Evolutionary conservation across 2,797 vertebrate genomes (phyloP).

Genomic region (Acropternis orthonyx): DNA sequence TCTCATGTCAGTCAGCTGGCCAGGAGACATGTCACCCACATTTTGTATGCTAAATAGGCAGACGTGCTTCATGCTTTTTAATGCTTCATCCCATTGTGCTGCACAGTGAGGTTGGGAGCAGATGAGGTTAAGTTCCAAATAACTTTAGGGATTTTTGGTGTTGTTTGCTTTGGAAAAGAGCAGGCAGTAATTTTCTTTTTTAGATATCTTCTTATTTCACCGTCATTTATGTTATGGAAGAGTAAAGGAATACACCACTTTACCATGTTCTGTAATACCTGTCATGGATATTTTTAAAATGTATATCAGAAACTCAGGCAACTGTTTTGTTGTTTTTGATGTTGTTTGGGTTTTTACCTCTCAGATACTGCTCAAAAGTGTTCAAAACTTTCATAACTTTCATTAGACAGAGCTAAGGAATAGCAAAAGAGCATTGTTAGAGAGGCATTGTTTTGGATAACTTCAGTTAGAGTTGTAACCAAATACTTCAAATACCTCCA

Average conservation of each 20-base stretch:
- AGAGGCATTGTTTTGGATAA: constrained; percentile 2
- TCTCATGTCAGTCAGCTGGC: constrained; percentile 71
- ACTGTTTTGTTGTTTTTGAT: neutral
- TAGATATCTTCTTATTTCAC: neutral
- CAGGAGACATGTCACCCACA: constrained; percentile 44
- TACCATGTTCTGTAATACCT: neutral
- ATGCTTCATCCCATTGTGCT: neutral
- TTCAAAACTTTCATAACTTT: constrained; percentile 49
- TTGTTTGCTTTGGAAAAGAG: neutral
- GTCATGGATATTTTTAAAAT: neutral
- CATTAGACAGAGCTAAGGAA: neutral
- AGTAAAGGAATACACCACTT: neutral
- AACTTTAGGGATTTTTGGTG: neutral
- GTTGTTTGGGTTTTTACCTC: neutral
- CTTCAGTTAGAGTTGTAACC: constrained; percentile 39
- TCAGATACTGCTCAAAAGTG: neutral
- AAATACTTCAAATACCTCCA: constrained; percentile 59
- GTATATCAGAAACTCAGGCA: neutral
- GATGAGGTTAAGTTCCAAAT: neutral
- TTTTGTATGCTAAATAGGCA: neutral
- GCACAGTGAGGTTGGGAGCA: neutral
- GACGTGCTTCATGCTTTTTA: neutral
- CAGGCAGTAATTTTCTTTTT: neutral
- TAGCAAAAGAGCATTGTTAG: neutral
- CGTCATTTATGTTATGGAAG: neutral